These are phyloP conservation scores for Melitaea cinxia DNA, from an alignment of 1,140 invertebrate genomes.

Conservation along the genomic window DNA sequence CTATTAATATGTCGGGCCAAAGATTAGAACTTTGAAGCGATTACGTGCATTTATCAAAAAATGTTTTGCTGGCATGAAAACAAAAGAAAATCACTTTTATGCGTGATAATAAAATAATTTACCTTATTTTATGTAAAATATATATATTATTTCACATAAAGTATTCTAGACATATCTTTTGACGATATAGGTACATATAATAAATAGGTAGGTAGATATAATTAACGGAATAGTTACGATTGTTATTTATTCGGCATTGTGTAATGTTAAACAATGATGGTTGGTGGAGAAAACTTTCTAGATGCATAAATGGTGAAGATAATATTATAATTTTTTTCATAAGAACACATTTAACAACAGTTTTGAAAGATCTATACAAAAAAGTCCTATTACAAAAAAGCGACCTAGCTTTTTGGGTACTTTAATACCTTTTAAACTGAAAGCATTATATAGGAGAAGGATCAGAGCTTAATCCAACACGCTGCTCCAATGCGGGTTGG, in stretches of 20 bases:
- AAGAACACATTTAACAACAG: no score
- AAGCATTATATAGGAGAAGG: no score
- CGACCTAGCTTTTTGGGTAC: no score
- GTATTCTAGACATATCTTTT: background rate
- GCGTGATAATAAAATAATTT: background rate
- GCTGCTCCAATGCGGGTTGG: no score
- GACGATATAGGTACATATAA: background rate
- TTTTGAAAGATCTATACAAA: no score
- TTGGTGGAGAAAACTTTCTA: background rate
- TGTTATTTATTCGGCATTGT: background rate
- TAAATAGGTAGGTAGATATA: background rate
- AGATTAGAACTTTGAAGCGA: background rate
- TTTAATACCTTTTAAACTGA: no score
- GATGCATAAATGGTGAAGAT: background rate
- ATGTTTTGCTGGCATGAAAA: background rate
- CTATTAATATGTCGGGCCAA: background rate
- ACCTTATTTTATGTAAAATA: background rate
- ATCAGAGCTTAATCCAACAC: no score
- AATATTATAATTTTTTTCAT: no score
- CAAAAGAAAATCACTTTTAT: background rate
- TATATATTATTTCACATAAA: no score
- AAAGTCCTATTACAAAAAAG: no score
- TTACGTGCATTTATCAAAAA: background rate
- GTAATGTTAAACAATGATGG: background rate
- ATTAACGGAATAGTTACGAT: background rate